Base-by-base conservation (phyloP, 1,140 invertebrate genomes). In the Anoplolepis gracilipes region DNA sequence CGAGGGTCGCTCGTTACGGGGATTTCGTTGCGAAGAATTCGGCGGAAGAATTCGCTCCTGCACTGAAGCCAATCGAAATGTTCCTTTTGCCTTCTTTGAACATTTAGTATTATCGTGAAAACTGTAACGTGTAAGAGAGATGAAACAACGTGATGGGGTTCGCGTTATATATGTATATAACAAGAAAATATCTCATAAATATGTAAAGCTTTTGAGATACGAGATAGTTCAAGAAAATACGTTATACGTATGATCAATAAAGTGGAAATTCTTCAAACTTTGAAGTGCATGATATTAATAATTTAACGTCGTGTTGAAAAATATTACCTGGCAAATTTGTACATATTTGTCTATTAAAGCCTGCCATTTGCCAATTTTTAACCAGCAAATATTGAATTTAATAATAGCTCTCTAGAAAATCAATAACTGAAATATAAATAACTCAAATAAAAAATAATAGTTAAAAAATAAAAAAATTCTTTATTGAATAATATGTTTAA, bases 21-120 rank as follows among this genome's bases (percentile, higher is more conserved):
- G 30, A 22, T 42, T 46, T 59, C 57, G 72, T 49, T 39, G 39
- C 49, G 72, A 65, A 62, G 82, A 87, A 84, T 76, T 61, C 73
- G 65, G 70, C 59, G 61, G 57, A 76, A 73, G 67, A 82, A 82
- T 88, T 89, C 49, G 75, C 42, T 11, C 19, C 62, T 49, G 36
- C 57, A 8, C 30, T 30, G 30, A 73, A 61, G 11, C 70, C 70
- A 72, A 81, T 82, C 55, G 70, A 84, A 62, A 75, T 13, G 78
- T 73, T 70, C 53, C 30, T 49, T 30, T 39, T 22, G 22, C 46
- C 61, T 49, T 49, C 86, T 87, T 87, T 79, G 82, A 88, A 53
- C 69, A 73, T 70, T 75, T 78, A 25, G 73, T 75, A 88, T 87
- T 87, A 85, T 78, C 86, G 33, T 30, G 67, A 69, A 87, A 87